A percentile compares a stretch with the other conserved stretches of the same genome.
Conservation (phyloP, 2,797 vertebrate genomes). For the Nannoperca australis region DNA sequence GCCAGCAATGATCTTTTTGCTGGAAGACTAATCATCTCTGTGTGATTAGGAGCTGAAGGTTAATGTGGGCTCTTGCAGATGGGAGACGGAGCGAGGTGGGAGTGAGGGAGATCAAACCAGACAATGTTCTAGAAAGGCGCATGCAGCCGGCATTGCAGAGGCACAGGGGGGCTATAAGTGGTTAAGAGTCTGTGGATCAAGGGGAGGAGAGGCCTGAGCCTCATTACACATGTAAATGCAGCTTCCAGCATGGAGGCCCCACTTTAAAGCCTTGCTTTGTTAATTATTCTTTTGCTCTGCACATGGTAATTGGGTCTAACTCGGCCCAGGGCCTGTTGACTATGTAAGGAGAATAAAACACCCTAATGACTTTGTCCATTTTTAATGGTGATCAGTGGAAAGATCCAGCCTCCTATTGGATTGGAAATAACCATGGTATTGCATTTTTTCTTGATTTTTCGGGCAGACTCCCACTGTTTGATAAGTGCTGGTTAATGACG, state of each 20-base stretch:
- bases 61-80: constrained; percentile 77
- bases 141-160: constrained; percentile 52
- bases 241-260: constrained; percentile 76
- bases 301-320: constrained; percentile 77
- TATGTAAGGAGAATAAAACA: constrained; percentile 72
- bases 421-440: constrained; percentile 12
- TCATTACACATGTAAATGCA: constrained; percentile 84
- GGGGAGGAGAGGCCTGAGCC: constrained; percentile 70
- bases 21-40: constrained; percentile 74
- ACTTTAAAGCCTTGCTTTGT: constrained; percentile 76
- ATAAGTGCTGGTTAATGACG: constrained; percentile 39
- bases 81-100: constrained; percentile 58
- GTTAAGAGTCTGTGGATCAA: constrained; percentile 75
- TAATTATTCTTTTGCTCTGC: constrained; percentile 80
- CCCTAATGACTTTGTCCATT: constrained; percentile 73
- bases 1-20: constrained; percentile 65
- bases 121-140: constrained; percentile 59
- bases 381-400: constrained; percentile 63
- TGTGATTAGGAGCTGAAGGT: constrained; percentile 84
- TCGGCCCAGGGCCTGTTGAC: constrained; percentile 72
- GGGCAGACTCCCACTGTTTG: constrained; percentile 38
- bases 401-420: constrained; percentile 39
- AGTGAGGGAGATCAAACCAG: constrained; percentile 63
- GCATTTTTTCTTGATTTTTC: constrained; percentile 45
- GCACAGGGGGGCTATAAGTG: constrained; percentile 73